phyloP scores from a whole-genome alignment of 35 echinoderm and acorn worm genomes.

The Lytechinus pictus region DNA sequence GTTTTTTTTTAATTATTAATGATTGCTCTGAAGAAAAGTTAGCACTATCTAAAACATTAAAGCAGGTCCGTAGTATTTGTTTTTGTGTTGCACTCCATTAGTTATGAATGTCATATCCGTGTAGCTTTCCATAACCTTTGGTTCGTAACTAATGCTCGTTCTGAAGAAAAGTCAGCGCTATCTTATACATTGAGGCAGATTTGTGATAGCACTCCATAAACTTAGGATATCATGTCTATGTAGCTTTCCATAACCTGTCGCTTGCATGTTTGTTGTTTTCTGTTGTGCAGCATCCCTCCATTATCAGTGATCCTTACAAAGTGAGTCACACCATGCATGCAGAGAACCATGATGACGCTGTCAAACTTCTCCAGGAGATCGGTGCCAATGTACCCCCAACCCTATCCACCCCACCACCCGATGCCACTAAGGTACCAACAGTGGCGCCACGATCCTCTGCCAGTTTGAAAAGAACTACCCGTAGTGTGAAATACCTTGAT shows the following conservation, averaged over 20 bases:
- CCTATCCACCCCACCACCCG: conserved; percentile 26
- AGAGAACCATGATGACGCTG: conserved; percentile 15
- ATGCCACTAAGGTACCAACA: conserved; percentile 19
- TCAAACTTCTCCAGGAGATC: conserved; percentile 33
- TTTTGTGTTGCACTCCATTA: no score
- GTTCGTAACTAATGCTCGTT: no score
- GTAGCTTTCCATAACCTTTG: no score
- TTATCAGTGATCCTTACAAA: conserved; percentile 24
- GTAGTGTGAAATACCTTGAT: not conserved
- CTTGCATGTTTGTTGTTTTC: not conserved
- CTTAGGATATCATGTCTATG: not conserved
- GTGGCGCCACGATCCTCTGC: conserved; percentile 35
- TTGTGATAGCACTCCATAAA: not conserved
- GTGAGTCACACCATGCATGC: conserved; percentile 21
- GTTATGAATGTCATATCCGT: no score
- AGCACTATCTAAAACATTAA: no score
- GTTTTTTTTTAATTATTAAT: no score
- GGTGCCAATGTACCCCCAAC: conserved; percentile 29
- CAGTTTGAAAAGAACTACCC: conserved; percentile 32
- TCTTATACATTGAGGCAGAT: no score
- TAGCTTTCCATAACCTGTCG: not conserved
- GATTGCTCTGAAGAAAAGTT: no score
- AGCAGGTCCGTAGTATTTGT: no score
- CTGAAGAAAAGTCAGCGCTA: no score
- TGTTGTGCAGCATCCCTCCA: not conserved